Evolutionary conservation across 2,888 invertebrate species (phyloP).

Genomic region (Carcina quercana): DNA sequence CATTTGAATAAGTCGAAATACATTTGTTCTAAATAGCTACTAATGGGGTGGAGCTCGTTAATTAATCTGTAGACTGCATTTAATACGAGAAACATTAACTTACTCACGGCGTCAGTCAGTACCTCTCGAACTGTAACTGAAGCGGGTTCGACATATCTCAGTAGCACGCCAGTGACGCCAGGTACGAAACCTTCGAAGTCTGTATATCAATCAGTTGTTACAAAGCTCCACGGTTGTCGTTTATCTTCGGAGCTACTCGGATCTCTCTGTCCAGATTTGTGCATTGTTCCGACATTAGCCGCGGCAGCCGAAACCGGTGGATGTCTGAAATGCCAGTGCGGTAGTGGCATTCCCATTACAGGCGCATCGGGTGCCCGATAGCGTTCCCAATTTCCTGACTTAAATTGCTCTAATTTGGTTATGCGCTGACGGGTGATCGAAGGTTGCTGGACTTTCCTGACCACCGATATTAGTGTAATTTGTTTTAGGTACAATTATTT

Average conservation of each 20-base stretch:
- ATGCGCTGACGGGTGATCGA: slow-evolving; percentile 66
- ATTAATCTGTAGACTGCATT: too few relatives aligned
- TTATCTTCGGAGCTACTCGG: slow-evolving; percentile 66
- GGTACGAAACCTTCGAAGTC: slow-evolving; percentile 57
- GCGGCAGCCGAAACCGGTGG: slow-evolving; percentile 58
- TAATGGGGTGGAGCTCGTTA: too few relatives aligned
- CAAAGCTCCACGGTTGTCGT: slow-evolving; percentile 66
- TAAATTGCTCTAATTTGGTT: slow-evolving; percentile 73
- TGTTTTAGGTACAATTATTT: slow-evolving; percentile 28
- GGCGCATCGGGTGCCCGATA: slow-evolving; percentile 60
- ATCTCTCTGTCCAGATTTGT: slow-evolving; percentile 68
- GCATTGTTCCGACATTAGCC: slow-evolving; percentile 70
- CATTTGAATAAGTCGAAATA: too few relatives aligned
- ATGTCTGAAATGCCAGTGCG: slow-evolving; percentile 66
- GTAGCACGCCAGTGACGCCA: slow-evolving; percentile 46
- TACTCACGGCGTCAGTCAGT: too few relatives aligned
- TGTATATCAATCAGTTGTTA: slow-evolving; percentile 73
- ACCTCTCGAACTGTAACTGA: slow-evolving; percentile 64
- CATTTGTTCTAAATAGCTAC: too few relatives aligned
- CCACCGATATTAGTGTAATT: slow-evolving; percentile 43
- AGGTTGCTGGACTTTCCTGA: slow-evolving; percentile 42
- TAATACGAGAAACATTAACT: too few relatives aligned
- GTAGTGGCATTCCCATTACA: slow-evolving; percentile 52
- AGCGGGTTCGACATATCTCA: slow-evolving; percentile 59
- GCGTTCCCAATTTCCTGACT: slow-evolving; percentile 73